Evolutionary conservation across 2,797 vertebrate species (phyloP).

Genomic region (Malurus leucopterus): DNA sequence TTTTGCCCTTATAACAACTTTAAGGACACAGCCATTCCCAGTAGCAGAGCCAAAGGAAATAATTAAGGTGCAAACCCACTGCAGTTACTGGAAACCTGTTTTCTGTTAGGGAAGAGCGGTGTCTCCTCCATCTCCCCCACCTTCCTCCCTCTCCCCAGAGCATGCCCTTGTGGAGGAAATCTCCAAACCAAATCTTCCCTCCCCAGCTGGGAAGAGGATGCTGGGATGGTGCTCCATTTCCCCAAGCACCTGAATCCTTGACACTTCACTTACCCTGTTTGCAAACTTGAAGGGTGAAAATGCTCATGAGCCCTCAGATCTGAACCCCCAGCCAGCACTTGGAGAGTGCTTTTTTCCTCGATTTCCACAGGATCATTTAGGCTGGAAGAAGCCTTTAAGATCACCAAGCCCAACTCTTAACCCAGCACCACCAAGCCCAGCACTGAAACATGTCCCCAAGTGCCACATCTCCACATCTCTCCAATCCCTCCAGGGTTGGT

Average conservation of each 20-base stretch:
- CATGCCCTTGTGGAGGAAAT: accelerated
- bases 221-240: neutral
- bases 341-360: neutral
- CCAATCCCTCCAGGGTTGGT: neutral
- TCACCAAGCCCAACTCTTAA: neutral
- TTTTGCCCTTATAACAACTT: conserved; percentile 46
- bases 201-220: neutral
- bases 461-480: neutral
- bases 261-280: neutral
- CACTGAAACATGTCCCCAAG: neutral
- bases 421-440: neutral
- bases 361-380: neutral
- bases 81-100: neutral
- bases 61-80: conserved; percentile 43
- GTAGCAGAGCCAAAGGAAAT: conserved; percentile 39
- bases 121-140: neutral
- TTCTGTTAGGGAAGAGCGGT: neutral
- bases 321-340: neutral
- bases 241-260: neutral
- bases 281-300: neutral
- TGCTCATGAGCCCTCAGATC: accelerated
- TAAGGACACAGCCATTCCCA: conserved; percentile 24
- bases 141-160: neutral
- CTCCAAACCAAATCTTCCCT: neutral
- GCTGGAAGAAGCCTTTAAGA: neutral